Evolutionary conservation across 2,113 vertebrate species (phyloP), one percentile per base, ranked within the genome.

Genomic region (Erythrolamprus reginae): DNA sequence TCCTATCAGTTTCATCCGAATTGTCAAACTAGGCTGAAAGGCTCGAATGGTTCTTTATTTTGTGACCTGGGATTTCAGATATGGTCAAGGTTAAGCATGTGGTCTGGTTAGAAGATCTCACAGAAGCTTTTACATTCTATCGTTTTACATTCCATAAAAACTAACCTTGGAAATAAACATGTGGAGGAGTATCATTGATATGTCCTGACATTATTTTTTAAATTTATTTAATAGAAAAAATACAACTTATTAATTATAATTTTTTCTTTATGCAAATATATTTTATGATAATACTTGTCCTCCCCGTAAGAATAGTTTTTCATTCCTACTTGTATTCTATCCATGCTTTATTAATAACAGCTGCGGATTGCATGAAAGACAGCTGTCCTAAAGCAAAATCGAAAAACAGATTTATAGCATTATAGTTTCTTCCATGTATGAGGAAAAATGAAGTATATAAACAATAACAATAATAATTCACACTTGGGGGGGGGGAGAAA

Each of bases 301-400:
- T 77, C 47, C 77, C 56, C 87, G 82, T n/a, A 92, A 21, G 4
- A 82, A 7, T 24, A 93, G 23, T 19, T 13, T 77, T 90, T 28
- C 17, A 2, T 6, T 52, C 88, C 28, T 84, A 17, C 7, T 56
- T 17, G 82, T 89, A 5, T 5, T 38, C 28, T 55, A 48, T 2
- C 0, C 88, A 50, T 47, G 28, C 47, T 94, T 90, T 26, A 90
- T 19, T 93, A 90, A 93, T 94, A 89, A 91, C 86, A 82, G 38
- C 48, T 90, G 1, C 65, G 89, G 42, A 28, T 93, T 70, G 89
- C 58, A 91, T 88, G 56, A 92, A 1, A 0, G 4, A 89, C 53
- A 51, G 48, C 88, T 33, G 65, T 91, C 50, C 86, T 89, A 61
- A 33, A 94, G 52, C 38, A 93, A 17, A 17, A 42, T 21, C 12